Evolutionary conservation across 2,888 invertebrate genomes (phyloP).

Genomic region (Drosophila affinis): DNA sequence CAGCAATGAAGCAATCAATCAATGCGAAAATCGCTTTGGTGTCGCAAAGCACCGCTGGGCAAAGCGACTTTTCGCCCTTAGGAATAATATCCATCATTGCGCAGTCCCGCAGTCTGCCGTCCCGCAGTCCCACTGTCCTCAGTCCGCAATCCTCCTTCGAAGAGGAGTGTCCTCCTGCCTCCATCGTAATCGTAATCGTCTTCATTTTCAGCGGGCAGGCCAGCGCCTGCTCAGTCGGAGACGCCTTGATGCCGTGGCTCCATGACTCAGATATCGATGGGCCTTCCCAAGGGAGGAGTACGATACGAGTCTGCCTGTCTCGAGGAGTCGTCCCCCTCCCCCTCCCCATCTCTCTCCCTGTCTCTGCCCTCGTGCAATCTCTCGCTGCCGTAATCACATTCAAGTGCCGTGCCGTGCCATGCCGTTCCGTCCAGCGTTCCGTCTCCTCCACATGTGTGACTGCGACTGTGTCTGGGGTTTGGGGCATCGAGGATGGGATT

Average conservation of each 20-base stretch:
- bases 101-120: constrained; percentile 43
- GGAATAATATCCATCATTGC: constrained; percentile 80
- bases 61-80: constrained; percentile 78
- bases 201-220: constrained; percentile 73
- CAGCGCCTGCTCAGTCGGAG: constrained; percentile 62
- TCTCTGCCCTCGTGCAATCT: constrained; percentile 58
- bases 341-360: background rate
- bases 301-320: constrained; percentile 49
- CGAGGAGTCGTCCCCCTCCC: constrained; percentile 33
- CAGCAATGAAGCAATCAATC: constrained; percentile 77
- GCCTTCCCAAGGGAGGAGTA: constrained; percentile 19
- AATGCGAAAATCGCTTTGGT: constrained; percentile 76
- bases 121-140: background rate
- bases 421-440: background rate
- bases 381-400: constrained; percentile 80
- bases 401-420: constrained; percentile 60
- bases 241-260: constrained; percentile 73
- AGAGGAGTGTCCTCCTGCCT: no score
- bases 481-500: background rate
- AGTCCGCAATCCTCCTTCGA: no score
- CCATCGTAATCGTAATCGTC: constrained; percentile 66
- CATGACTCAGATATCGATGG: constrained; percentile 70
- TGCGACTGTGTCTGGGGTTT: constrained; percentile 17
- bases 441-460: constrained; percentile 39
- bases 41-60: constrained; percentile 80